Conservation (phyloP, 2,797 vertebrate species). For the Anguilla megastoma region DNA sequence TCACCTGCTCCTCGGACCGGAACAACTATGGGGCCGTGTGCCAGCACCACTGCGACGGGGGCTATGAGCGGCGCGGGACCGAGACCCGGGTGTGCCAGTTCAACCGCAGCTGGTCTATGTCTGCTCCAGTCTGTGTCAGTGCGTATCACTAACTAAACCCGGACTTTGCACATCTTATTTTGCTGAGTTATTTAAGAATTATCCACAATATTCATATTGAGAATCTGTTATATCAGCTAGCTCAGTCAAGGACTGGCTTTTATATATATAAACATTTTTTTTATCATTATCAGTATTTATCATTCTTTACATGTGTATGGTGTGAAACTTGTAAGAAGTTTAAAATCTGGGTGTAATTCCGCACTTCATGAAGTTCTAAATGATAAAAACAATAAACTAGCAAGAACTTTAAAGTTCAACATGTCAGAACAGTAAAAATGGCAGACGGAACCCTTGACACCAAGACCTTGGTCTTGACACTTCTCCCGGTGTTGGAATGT, state of each 20-base stretch:
- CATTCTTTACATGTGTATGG: too few relatives aligned
- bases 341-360: too few relatives aligned
- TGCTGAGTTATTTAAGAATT: background rate
- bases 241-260: background rate
- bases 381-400: too few relatives aligned
- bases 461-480: too few relatives aligned
- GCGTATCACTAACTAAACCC: constrained; percentile 44
- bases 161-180: background rate
- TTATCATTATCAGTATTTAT: too few relatives aligned
- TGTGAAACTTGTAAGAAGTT: too few relatives aligned
- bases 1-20: constrained; percentile 83
- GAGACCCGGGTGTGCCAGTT: constrained; percentile 83
- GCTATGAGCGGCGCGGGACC: constrained; percentile 80
- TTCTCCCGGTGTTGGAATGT: background rate
- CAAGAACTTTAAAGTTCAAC: too few relatives aligned
- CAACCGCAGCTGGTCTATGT: constrained; percentile 82
- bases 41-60: constrained; percentile 86
- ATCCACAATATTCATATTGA: background rate
- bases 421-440: too few relatives aligned
- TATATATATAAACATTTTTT: too few relatives aligned
- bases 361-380: too few relatives aligned
- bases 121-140: constrained; percentile 74
- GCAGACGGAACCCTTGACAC: too few relatives aligned
- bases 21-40: constrained; percentile 91
- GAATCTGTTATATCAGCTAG: background rate